A percentile compares a stretch with the other conserved stretches of the same genome.
phyloP scores from a whole-genome alignment of 2,797 vertebrate species.

The Graptemys geographica region DNA sequence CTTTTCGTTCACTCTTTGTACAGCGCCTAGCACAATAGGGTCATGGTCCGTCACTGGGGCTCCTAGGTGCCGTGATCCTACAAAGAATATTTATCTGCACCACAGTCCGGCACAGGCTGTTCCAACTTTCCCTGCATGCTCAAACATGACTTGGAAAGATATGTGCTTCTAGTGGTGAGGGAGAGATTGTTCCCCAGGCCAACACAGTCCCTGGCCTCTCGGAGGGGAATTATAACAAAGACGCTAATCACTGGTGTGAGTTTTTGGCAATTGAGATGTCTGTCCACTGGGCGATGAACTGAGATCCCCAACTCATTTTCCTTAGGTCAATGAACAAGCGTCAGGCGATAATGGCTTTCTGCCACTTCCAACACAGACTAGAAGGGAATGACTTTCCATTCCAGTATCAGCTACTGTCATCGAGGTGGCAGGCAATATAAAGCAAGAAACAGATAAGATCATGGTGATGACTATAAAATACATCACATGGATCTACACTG shows the following conservation, averaged over 20 bases:
- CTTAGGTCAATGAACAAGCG: not conserved
- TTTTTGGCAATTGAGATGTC: not conserved
- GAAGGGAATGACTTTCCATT: not conserved
- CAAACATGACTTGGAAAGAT: not conserved
- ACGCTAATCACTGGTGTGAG: not conserved
- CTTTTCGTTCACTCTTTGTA: not conserved
- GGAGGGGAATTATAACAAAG: not conserved
- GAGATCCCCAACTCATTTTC: not conserved
- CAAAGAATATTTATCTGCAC: not conserved
- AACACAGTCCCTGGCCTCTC: not conserved
- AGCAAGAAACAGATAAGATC: not conserved
- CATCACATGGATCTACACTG: not conserved
- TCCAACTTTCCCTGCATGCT: not conserved
- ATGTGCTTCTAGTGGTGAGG: not conserved
- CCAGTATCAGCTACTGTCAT: not conserved
- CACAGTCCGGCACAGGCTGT: not conserved
- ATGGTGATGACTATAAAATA: not conserved
- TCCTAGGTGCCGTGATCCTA: not conserved
- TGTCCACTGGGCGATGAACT: not conserved
- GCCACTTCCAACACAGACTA: not conserved
- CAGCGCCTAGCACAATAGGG: not conserved
- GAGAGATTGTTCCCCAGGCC: not conserved
- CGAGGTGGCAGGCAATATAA: not conserved
- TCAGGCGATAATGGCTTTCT: not conserved
- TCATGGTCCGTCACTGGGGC: not conserved